phyloP scores from a whole-genome alignment of 2,888 invertebrate species.

The Lobophora halterata region DNA sequence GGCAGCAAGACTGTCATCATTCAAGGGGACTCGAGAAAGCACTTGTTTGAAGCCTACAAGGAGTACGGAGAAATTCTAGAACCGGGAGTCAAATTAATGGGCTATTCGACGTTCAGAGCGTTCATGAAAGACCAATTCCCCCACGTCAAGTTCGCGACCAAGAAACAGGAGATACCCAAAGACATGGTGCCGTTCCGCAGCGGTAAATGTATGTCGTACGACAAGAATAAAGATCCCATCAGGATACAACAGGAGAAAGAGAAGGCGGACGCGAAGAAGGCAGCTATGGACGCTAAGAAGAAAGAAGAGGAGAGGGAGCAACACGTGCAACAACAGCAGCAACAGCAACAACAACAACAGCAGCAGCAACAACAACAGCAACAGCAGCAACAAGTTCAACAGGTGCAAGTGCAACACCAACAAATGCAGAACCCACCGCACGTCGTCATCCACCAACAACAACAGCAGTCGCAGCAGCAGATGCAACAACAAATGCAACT shows the following conservation, averaged over 20 bases:
- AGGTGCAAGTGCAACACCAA: constrained; percentile 68
- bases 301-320: constrained; percentile 74
- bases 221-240: constrained; percentile 76
- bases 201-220: constrained; percentile 78
- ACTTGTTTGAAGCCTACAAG: constrained; percentile 87
- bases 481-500: constrained; percentile 72
- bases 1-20: constrained; percentile 74
- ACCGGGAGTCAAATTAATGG: constrained; percentile 87
- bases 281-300: constrained; percentile 74
- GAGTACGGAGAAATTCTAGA: constrained; percentile 86
- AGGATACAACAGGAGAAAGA: constrained; percentile 75
- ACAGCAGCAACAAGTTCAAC: constrained; percentile 57
- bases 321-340: constrained; percentile 60
- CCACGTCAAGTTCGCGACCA: constrained; percentile 86
- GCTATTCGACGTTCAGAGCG: constrained; percentile 89
- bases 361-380: constrained; percentile 67
- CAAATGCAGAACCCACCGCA: constrained; percentile 68
- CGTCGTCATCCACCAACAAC: constrained; percentile 68
- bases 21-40: constrained; percentile 82
- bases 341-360: constrained; percentile 53
- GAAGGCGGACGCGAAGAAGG: constrained; percentile 74
- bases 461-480: constrained; percentile 56
- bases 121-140: constrained; percentile 92
- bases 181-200: constrained; percentile 76
- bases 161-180: constrained; percentile 73